These are phyloP conservation scores for Gambusia holbrooki DNA, from an alignment of 2,113 vertebrate genomes.

Conservation along the genomic window DNA sequence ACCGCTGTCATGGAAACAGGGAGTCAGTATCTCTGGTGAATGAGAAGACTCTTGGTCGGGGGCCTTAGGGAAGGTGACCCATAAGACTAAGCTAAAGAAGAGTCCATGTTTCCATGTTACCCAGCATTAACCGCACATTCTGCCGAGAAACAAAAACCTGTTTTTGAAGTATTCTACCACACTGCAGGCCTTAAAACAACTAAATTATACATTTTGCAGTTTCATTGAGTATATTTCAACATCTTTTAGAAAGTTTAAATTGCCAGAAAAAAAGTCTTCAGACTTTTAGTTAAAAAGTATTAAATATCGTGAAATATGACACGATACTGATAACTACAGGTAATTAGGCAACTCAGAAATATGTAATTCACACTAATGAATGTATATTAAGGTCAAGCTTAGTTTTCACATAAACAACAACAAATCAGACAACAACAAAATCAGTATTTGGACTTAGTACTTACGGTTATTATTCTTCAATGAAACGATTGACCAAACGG, in stretches of 20 bases:
- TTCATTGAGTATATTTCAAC: no score
- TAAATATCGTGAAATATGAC: background rate
- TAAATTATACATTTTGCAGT: background rate
- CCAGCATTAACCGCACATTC: slow-evolving; percentile 9
- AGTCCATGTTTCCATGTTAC: slow-evolving; percentile 51
- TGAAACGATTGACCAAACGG: background rate
- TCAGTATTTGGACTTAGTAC: background rate
- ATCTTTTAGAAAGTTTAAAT: background rate
- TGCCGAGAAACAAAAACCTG: slow-evolving; percentile 11
- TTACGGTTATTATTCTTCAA: slow-evolving; percentile 21
- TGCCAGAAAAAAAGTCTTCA: background rate
- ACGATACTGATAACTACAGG: no score
- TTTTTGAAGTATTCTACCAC: background rate
- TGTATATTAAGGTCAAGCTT: background rate
- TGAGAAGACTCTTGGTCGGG: slow-evolving; percentile 39
- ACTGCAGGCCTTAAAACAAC: background rate
- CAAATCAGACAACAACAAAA: no score
- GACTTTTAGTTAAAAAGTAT: background rate
- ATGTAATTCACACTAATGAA: background rate
- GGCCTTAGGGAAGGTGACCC: slow-evolving; percentile 38
- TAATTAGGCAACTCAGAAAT: no score
- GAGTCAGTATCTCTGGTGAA: slow-evolving; percentile 51
- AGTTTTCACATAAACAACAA: background rate
- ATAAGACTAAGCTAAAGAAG: slow-evolving; percentile 24
- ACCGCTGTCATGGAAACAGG: slow-evolving; percentile 51